Conservation (phyloP, 1,140 invertebrate species). For the Mizuhopecten yessoensis region DNA sequence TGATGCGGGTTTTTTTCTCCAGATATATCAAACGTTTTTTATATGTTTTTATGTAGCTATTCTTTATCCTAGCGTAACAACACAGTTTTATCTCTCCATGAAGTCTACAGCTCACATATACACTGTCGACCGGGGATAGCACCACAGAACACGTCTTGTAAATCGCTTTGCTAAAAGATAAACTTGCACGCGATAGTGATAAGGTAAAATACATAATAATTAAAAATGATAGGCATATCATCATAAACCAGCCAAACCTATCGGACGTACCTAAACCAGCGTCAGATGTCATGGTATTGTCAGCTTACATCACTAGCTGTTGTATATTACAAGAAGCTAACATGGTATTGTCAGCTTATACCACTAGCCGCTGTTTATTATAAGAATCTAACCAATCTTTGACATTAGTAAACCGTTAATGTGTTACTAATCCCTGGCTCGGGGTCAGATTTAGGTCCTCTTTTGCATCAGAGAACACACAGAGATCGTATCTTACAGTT, state of each 20-base stretch:
- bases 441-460: no score
- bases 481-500: no score
- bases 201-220: not conserved
- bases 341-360: not conserved
- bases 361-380: no score
- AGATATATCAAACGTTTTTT: not conserved
- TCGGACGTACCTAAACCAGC: not conserved
- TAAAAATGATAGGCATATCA: not conserved
- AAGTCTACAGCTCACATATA: not conserved
- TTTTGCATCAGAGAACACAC: no score
- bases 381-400: no score
- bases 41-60: not conserved
- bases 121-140: not conserved
- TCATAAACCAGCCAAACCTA: not conserved
- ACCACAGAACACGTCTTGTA: not conserved
- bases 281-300: not conserved
- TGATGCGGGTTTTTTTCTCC: not conserved
- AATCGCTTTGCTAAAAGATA: not conserved
- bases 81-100: not conserved
- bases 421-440: no score
- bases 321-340: no score
- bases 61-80: not conserved
- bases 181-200: not conserved
- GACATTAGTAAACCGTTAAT: no score
- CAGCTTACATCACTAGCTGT: not conserved